These are phyloP conservation scores for Thomomys bottae DNA, from an alignment of 2,113 vertebrate genomes.

Conservation along the genomic window DNA sequence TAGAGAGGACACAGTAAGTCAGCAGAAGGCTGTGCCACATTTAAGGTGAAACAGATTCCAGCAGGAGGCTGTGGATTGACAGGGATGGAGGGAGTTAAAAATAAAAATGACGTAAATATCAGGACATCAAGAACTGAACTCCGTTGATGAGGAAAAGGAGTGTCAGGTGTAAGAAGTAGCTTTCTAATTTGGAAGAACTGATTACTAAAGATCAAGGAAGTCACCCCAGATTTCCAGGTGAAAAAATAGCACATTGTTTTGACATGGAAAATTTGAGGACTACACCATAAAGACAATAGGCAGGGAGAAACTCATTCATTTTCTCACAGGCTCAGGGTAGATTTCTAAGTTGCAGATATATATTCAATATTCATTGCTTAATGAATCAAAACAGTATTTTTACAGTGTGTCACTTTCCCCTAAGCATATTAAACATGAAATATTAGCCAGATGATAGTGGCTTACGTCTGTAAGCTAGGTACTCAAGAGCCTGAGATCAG, in stretches of 20 bases:
- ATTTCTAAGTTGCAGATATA: neutral
- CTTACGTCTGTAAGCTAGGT: no score
- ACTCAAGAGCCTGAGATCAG: no score
- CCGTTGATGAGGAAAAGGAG: no score
- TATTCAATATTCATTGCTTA: no score
- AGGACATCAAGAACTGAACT: no score
- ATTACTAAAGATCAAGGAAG: neutral
- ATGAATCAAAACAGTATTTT: neutral
- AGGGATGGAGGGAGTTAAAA: no score
- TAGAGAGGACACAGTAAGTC: neutral
- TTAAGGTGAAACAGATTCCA: neutral
- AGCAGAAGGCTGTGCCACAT: neutral
- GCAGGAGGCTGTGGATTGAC: no score
- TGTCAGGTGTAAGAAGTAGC: no score
- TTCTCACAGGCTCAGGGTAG: neutral
- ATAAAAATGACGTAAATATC: no score
- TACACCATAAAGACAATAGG: accelerated
- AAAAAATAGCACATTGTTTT: neutral
- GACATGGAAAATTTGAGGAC: neutral
- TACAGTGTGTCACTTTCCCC: neutral
- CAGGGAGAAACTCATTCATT: no score
- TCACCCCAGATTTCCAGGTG: no score
- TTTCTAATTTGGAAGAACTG: neutral
- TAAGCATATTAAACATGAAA: neutral
- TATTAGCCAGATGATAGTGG: neutral